Conservation (phyloP, 2,888 invertebrate genomes). For the Bedellia somnulentella region DNA sequence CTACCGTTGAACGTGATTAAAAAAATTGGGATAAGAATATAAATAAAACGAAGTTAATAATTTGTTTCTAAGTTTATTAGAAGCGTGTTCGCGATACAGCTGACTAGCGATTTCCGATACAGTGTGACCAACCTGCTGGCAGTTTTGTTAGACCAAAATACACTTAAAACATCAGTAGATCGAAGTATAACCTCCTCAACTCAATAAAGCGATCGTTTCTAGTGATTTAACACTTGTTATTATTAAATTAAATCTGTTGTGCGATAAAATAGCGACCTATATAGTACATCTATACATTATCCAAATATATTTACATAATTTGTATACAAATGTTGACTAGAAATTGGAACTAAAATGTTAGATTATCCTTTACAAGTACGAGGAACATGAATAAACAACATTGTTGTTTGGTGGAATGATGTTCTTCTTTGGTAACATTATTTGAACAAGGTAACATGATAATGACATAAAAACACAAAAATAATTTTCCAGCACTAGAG, state of each 20-base stretch:
- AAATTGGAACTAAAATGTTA: conserved; percentile 29
- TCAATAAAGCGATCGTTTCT: too few species aligned
- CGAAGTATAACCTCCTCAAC: too few species aligned
- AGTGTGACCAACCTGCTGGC: conserved; percentile 34
- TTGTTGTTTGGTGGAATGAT: too few species aligned
- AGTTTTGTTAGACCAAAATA: too few species aligned
- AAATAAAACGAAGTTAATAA: too few species aligned
- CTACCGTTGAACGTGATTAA: too few species aligned
- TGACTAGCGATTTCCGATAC: conserved; percentile 50
- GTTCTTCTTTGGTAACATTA: conserved; percentile 2
- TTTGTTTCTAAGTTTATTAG: too few species aligned
- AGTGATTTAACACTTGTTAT: too few species aligned
- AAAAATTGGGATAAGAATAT: too few species aligned
- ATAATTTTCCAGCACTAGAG: conserved; percentile 1
- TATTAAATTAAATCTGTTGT: conserved; percentile 26
- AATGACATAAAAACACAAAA: neutral
- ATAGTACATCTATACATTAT: conserved; percentile 26
- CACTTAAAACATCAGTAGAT: too few species aligned
- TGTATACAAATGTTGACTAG: conserved; percentile 55
- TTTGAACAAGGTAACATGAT: conserved; percentile 1
- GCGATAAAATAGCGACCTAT: conserved; percentile 36
- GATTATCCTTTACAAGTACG: too few species aligned
- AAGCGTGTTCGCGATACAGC: conserved; percentile 57
- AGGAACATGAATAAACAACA: too few species aligned
- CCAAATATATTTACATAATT: conserved; percentile 38